Percentiles rank a stretch among this genome's conserved stretches.
These are phyloP conservation scores for Lydus trimaculatus DNA, from an alignment of 2,888 invertebrate species.

Conservation along the genomic window DNA sequence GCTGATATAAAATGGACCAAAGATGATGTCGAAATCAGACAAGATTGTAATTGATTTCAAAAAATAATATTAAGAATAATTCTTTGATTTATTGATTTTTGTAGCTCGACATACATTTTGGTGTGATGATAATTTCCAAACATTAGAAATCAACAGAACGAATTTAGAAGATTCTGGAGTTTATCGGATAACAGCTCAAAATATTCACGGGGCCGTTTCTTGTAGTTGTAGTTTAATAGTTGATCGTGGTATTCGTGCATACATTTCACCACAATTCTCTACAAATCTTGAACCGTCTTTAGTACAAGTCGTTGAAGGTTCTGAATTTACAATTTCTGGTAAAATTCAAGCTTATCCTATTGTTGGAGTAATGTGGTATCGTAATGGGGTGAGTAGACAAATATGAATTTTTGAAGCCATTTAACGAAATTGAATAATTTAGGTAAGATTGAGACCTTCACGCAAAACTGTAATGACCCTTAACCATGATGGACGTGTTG, in stretches of 20 bases:
- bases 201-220: constrained; percentile 82
- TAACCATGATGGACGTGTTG: constrained; percentile 79
- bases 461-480: constrained; percentile 78
- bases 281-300: constrained; percentile 70
- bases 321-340: constrained; percentile 62
- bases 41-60: constrained; percentile 63
- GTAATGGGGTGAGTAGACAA: constrained; percentile 68
- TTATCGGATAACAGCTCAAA: constrained; percentile 81
- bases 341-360: constrained; percentile 73
- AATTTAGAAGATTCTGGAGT: constrained; percentile 79
- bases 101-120: constrained; percentile 68
- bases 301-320: constrained; percentile 69
- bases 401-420: constrained; percentile 9
- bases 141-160: constrained; percentile 84
- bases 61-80: background rate
- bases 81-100: constrained; percentile 22
- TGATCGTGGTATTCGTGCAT: constrained; percentile 83
- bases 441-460: constrained; percentile 71
- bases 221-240: constrained; percentile 79
- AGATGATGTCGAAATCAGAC: constrained; percentile 70
- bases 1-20: constrained; percentile 86
- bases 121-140: constrained; percentile 81
- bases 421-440: constrained; percentile 39
- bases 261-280: constrained; percentile 80
- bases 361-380: constrained; percentile 81